A percentile compares a stretch with the other conserved stretches of the same genome.
phyloP scores from a whole-genome alignment of 2,888 invertebrate species.

The Seira sanloemensis region DNA sequence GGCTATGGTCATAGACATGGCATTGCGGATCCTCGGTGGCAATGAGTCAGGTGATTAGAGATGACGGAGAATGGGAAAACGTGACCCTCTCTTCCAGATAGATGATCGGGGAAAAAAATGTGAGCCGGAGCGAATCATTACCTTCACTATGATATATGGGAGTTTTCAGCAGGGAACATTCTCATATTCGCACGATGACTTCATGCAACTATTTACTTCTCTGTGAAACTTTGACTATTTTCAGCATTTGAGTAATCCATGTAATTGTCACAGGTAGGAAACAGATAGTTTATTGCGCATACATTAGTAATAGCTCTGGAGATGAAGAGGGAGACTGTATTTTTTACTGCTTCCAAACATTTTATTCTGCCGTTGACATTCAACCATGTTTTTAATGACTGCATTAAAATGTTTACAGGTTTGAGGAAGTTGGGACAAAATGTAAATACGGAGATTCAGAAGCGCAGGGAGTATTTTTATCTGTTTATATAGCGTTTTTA shows the following conservation, averaged over 20 bases:
- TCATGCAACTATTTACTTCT: neutral
- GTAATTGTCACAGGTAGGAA: neutral
- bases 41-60: neutral
- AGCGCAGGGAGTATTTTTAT: too few relatives aligned
- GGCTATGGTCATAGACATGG: too few relatives aligned
- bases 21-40: neutral
- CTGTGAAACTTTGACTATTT: neutral
- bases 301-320: constrained; percentile 1
- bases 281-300: neutral
- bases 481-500: neutral
- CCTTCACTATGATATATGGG: neutral
- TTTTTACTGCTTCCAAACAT: neutral
- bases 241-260: neutral
- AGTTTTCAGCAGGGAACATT: neutral
- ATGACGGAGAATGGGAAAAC: constrained; percentile 3
- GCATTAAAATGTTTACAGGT: neutral
- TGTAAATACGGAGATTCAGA: too few relatives aligned
- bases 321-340: too few relatives aligned
- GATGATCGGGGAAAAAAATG: too few relatives aligned
- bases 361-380: neutral
- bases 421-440: constrained; percentile 3
- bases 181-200: neutral
- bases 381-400: neutral
- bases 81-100: constrained; percentile 7
- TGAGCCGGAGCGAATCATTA: constrained; percentile 14